Conservation (phyloP, 30 jellyfish, hydroid and myxozoan species). For the Cassiopea xamachana region DNA sequence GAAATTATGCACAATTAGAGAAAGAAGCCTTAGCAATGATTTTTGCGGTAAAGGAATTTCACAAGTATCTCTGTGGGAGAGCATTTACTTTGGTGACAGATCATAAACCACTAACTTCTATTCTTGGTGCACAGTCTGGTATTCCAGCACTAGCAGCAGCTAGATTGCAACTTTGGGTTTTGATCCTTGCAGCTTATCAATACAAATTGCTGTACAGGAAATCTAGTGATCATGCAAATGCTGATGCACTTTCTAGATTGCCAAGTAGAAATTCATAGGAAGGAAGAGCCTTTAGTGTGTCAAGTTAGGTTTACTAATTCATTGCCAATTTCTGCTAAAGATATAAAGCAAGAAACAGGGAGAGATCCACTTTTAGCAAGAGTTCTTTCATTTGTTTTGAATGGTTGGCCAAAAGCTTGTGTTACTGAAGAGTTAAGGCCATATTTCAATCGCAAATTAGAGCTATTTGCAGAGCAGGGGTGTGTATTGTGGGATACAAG, state of each 20-base stretch:
- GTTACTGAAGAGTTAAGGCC: conserved; percentile 53
- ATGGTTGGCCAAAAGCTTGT: conserved; percentile 37
- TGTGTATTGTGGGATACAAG: conserved; percentile 52
- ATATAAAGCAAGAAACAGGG: conserved; percentile 34
- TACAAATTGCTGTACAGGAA: conserved; percentile 20
- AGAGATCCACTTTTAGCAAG: conserved; percentile 33
- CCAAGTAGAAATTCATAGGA: conserved; percentile 42
- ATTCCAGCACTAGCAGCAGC: conserved; percentile 78
- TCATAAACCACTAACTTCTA: conserved; percentile 49
- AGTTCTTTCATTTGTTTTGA: conserved; percentile 44
- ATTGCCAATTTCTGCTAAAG: conserved; percentile 44
- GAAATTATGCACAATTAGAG: conserved; percentile 72
- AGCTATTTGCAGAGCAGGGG: conserved; percentile 21
- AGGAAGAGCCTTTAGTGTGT: conserved; percentile 3
- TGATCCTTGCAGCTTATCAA: conserved; percentile 35
- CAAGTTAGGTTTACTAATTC: conserved; percentile 23
- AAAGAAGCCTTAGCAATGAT: conserved; percentile 81
- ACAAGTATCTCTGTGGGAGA: conserved; percentile 80
- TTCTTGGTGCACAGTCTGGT: conserved; percentile 60
- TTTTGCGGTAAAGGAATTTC: conserved; percentile 77
- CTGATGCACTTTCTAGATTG: conserved; percentile 37
- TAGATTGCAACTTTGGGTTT: conserved; percentile 71
- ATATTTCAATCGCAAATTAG: conserved; percentile 34
- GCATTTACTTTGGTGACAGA: conserved; percentile 73
- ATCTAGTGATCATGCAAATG: conserved; percentile 46